Evolutionary conservation across 1,140 invertebrate species (phyloP), one percentile per base, ranked within the genome.

Genomic region (Maconellicoccus hirsutus): DNA sequence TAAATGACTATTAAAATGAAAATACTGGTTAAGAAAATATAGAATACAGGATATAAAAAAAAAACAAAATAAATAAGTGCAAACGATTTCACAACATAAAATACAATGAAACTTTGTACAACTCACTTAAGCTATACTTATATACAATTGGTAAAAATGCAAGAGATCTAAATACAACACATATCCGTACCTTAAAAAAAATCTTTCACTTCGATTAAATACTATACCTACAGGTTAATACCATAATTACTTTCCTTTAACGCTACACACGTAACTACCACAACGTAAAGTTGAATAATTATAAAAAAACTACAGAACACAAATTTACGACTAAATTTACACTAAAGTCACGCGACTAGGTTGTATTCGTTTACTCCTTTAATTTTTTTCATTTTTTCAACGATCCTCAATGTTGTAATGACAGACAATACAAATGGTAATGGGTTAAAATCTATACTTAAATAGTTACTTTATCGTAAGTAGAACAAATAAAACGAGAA

Each of bases 61-160:
- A 66, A 66, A 25, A 16, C 10, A 23, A 66, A 66, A 66, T 26
- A 66, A 66, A 66, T 66, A 66, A 66, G 61, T 66, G 61, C 21
- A 22, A 66, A 66, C 16, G 22, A 66, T 25, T 8, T 23, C 14
- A 66, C n/a, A 59, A 59, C 25, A 22, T 25, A 23, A 66, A 66
- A 66, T 52, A 52, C 4, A 52, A 66, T 7, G 25, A 66, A 66
- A 66, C 25, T 66, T 26, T 23, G 19, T 66, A 66, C 21, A 66
- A 66, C 21, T 59, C 25, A 10, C 61, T 26, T 66, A 66, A 6
- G 10, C 25, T 66, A 66, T 23, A 16, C 16, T 25, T 66, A 66
- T 66, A 4, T 66, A 66, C 61, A 66, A 66, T 8, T 66, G 61
- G 61, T 66, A 66, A 66, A 52, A 66, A 66, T 66, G 61, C 42